A percentile compares a stretch with the other conserved stretches of the same genome.
Evolutionary conservation across 2,888 invertebrate species (phyloP).

Genomic region (Epicampocera succincta): DNA sequence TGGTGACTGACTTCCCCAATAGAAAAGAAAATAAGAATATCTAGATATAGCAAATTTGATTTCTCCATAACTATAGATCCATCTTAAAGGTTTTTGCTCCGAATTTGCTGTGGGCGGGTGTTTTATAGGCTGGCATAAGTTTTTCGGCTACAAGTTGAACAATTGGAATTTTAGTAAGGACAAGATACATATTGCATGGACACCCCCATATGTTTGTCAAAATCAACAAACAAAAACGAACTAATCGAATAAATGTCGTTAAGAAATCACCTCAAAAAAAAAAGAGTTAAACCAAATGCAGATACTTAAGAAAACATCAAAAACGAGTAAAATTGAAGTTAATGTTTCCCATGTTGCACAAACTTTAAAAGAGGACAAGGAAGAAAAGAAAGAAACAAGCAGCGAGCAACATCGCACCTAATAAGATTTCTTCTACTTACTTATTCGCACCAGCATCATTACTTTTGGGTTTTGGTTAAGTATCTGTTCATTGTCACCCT

Average conservation of each 20-base stretch:
- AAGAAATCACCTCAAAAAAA: constrained; percentile 52
- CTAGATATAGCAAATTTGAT: too few relatives aligned
- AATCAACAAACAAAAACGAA: constrained; percentile 38
- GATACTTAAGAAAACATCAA: constrained; percentile 73
- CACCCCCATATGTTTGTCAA: constrained; percentile 34
- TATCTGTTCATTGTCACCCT: constrained; percentile 79
- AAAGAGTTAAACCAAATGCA: constrained; percentile 62
- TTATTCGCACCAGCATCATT: constrained; percentile 57
- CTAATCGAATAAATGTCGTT: constrained; percentile 55
- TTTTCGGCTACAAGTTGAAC: too few relatives aligned
- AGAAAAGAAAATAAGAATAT: too few relatives aligned
- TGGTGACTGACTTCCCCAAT: too few relatives aligned
- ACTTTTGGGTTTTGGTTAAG: constrained; percentile 69
- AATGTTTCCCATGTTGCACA: constrained; percentile 74
- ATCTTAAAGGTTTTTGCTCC: too few relatives aligned
- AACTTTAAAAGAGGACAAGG: background rate
- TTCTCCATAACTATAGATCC: too few relatives aligned
- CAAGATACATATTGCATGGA: constrained; percentile 14
- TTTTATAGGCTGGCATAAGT: too few relatives aligned
- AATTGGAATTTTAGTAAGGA: background rate
- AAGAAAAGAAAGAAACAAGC: constrained; percentile 16
- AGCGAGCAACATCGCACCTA: constrained; percentile 43
- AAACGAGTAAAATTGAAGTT: constrained; percentile 77
- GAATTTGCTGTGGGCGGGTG: too few relatives aligned
- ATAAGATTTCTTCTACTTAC: constrained; percentile 53